These are phyloP conservation scores for Phylloscopus trochilus DNA, from an alignment of 2,113 vertebrate species.

Conservation along the genomic window DNA sequence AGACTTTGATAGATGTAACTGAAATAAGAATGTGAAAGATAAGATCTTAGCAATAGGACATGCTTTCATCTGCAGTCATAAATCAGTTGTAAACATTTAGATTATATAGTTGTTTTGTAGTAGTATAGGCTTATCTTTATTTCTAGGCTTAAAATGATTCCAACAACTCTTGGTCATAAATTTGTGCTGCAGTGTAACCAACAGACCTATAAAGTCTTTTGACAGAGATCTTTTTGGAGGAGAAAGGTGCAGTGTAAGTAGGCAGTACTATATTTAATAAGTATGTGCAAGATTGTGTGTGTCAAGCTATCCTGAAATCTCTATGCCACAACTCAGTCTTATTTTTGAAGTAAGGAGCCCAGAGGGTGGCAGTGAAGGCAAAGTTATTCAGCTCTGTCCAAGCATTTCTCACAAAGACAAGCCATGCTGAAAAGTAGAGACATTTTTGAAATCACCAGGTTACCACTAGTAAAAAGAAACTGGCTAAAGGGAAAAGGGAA, in stretches of 20 bases:
- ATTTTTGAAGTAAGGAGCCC: constrained; percentile 16
- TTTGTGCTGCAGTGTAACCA: neutral
- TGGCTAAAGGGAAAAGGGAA: neutral
- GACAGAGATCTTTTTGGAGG: neutral
- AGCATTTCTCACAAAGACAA: neutral
- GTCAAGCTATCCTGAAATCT: neutral
- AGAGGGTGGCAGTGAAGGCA: constrained; percentile 60
- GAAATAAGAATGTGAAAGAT: neutral
- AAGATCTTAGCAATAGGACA: neutral
- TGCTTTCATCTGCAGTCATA: neutral
- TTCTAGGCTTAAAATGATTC: neutral
- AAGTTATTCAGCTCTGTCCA: neutral
- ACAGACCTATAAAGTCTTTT: neutral
- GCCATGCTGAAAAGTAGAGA: neutral
- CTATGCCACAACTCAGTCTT: neutral
- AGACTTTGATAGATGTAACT: neutral
- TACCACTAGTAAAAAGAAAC: neutral
- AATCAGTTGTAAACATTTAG: neutral
- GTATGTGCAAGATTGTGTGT: neutral
- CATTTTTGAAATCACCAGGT: neutral
- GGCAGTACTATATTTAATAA: neutral
- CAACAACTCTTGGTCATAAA: neutral
- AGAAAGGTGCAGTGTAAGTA: neutral
- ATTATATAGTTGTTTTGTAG: neutral
- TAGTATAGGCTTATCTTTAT: neutral